Evolutionary conservation across 1,140 invertebrate species (phyloP).

Genomic region (Rhyzopertha dominica): DNA sequence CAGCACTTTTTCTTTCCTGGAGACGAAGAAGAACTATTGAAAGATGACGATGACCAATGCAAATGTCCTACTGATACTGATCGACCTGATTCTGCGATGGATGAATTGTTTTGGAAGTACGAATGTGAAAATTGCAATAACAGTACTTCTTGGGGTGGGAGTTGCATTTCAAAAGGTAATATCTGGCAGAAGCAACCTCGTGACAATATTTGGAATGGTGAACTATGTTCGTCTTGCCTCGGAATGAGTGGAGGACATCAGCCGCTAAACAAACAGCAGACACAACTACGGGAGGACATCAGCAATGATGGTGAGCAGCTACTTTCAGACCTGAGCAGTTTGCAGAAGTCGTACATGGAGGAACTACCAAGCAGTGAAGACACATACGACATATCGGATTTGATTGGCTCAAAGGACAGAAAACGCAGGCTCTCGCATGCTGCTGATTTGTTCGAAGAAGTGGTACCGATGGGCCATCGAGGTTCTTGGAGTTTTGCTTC

Average conservation of each 20-base stretch:
- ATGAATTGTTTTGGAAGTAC: too few species aligned
- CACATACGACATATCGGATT: constrained; percentile 22
- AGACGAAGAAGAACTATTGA: too few species aligned
- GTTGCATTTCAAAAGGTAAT: too few species aligned
- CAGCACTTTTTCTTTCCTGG: constrained; percentile 25
- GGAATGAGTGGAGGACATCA: constrained; percentile 10
- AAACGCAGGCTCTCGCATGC: constrained; percentile 26
- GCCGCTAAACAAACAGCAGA: constrained; percentile 14
- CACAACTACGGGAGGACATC: constrained; percentile 37
- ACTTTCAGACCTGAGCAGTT: constrained; percentile 33
- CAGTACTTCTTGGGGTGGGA: too few species aligned
- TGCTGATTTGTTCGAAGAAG: background rate
- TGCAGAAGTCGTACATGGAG: constrained; percentile 34
- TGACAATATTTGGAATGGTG: constrained; percentile 18
- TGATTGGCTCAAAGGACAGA: constrained; percentile 16
- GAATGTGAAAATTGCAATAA: too few species aligned
- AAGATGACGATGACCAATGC: constrained; percentile 2
- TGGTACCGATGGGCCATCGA: background rate
- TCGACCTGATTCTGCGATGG: too few species aligned
- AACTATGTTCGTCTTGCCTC: constrained; percentile 15
- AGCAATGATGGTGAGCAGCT: constrained; percentile 38
- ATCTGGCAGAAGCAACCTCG: too few species aligned
- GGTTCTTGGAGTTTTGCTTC: constrained; percentile 36
- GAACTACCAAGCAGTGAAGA: constrained; percentile 26
- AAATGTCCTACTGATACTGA: constrained; percentile 4